A percentile compares a stretch with the other conserved stretches of the same genome.
phyloP scores from a whole-genome alignment of 1,140 invertebrate species.

The Drosophila parabipectinata region DNA sequence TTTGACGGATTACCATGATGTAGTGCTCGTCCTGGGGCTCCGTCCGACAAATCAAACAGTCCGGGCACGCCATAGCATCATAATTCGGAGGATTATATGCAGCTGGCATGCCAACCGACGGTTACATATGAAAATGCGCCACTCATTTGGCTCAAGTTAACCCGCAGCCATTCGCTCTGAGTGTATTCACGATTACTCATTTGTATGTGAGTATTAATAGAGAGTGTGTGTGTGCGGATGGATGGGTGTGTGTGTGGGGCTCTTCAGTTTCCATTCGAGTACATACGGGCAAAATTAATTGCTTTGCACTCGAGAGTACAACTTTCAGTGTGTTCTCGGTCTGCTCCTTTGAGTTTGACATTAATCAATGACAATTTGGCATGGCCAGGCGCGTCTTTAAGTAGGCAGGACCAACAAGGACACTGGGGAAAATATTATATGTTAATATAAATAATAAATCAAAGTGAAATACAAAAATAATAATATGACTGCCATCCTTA shows the following conservation, averaged over 20 bases:
- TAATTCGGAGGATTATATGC: slow-evolving; percentile 35
- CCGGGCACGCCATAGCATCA: slow-evolving; percentile 52
- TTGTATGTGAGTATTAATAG: not conserved
- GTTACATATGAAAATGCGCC: slow-evolving; percentile 30
- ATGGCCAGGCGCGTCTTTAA: slow-evolving; percentile 55
- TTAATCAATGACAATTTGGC: slow-evolving; percentile 73
- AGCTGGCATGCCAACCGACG: slow-evolving; percentile 48
- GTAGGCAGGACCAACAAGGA: slow-evolving; percentile 30
- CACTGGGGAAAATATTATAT: not conserved
- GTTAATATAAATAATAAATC: too few species aligned
- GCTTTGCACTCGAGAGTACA: slow-evolving; percentile 52
- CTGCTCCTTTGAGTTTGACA: slow-evolving; percentile 38
- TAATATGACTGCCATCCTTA: too few species aligned
- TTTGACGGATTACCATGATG: slow-evolving; percentile 2
- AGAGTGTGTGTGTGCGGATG: too few species aligned
- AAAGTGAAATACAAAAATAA: too few species aligned
- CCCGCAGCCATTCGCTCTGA: slow-evolving; percentile 7
- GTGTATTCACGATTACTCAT: slow-evolving; percentile 15
- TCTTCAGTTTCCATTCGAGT: slow-evolving; percentile 66
- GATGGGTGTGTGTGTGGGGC: slow-evolving; percentile 8
- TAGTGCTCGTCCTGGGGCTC: not conserved
- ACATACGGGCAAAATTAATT: slow-evolving; percentile 62
- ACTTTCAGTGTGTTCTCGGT: slow-evolving; percentile 23
- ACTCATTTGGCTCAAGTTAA: slow-evolving; percentile 7
- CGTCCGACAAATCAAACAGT: slow-evolving; percentile 42